Evolutionary conservation across 2,113 vertebrate genomes (phyloP).

Genomic region (Sinosuthora webbiana): DNA sequence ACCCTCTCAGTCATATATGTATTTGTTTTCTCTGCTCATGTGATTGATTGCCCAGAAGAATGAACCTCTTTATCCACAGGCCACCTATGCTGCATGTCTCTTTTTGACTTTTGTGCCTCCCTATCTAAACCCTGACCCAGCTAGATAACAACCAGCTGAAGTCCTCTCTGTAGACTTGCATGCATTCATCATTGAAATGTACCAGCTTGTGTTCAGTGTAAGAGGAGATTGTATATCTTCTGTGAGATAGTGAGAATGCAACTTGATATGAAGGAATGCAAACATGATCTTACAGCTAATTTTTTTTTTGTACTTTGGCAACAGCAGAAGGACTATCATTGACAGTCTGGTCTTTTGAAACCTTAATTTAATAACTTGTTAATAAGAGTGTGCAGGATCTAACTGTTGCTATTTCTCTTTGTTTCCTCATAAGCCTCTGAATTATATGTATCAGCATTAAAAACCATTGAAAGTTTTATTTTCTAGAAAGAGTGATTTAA

Average conservation of each 20-base stretch:
- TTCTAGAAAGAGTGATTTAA: neutral
- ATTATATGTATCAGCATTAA: neutral
- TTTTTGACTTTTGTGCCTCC: neutral
- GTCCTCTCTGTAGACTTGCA: neutral
- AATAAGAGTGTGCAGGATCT: neutral
- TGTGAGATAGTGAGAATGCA: neutral
- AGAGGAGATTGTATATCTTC: neutral
- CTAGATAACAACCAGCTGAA: slow-evolving; percentile 6
- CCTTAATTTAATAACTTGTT: neutral
- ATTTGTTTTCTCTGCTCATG: slow-evolving; percentile 35
- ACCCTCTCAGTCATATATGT: neutral
- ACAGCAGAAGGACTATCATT: neutral
- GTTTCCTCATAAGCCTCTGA: neutral
- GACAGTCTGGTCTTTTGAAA: neutral
- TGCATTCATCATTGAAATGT: neutral
- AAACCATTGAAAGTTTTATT: neutral
- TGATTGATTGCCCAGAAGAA: slow-evolving; percentile 39
- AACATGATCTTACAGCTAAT: neutral
- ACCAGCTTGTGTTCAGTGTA: neutral
- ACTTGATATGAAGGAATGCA: neutral
- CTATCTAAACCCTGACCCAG: slow-evolving; percentile 32
- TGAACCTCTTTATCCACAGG: slow-evolving; percentile 35
- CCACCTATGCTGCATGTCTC: slow-evolving; percentile 27
- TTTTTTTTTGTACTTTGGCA: neutral
- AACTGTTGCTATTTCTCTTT: neutral